Evolutionary conservation across 2,797 vertebrate genomes (phyloP).

Genomic region (Pachyuromys duprasi): DNA sequence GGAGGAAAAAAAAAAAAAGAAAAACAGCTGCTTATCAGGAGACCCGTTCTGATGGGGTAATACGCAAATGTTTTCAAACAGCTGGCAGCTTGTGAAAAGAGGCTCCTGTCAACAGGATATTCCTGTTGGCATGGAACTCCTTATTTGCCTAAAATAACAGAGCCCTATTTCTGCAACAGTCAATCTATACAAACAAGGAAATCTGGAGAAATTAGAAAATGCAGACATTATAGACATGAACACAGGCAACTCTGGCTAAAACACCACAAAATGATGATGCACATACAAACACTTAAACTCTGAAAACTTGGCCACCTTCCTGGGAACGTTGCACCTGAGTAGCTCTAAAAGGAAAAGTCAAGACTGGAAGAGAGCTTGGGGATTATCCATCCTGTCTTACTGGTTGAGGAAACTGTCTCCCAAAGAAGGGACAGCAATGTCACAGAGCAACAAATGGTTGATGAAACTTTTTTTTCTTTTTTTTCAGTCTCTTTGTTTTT

Average conservation of each 20-base stretch:
- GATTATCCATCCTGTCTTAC: neutral
- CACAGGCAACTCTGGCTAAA: slow-evolving; percentile 53
- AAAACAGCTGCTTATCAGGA: slow-evolving; percentile 57
- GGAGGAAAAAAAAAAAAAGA: neutral
- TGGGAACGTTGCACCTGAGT: slow-evolving; percentile 47
- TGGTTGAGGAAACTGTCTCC: neutral
- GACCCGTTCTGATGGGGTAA: slow-evolving; percentile 72
- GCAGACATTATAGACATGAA: slow-evolving; percentile 71
- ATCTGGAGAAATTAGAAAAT: slow-evolving; percentile 81
- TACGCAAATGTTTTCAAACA: slow-evolving; percentile 85
- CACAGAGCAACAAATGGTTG: neutral
- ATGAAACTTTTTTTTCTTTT: neutral
- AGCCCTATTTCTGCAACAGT: slow-evolving; percentile 84
- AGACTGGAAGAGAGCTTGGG: neutral
- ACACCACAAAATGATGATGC: slow-evolving; percentile 72
- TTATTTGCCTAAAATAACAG: slow-evolving; percentile 89
- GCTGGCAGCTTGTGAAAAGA: slow-evolving; percentile 85
- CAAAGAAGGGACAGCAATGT: slow-evolving; percentile 9
- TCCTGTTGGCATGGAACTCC: slow-evolving; percentile 87
- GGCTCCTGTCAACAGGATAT: slow-evolving; percentile 88
- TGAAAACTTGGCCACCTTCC: slow-evolving; percentile 75
- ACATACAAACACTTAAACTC: slow-evolving; percentile 74
- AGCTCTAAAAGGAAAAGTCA: slow-evolving; percentile 54
- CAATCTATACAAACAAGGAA: slow-evolving; percentile 88
- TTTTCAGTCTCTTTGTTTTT: too few species aligned